These are phyloP conservation scores for Odontomyia ornata DNA, from an alignment of 2,888 invertebrate species.

Conservation along the genomic window DNA sequence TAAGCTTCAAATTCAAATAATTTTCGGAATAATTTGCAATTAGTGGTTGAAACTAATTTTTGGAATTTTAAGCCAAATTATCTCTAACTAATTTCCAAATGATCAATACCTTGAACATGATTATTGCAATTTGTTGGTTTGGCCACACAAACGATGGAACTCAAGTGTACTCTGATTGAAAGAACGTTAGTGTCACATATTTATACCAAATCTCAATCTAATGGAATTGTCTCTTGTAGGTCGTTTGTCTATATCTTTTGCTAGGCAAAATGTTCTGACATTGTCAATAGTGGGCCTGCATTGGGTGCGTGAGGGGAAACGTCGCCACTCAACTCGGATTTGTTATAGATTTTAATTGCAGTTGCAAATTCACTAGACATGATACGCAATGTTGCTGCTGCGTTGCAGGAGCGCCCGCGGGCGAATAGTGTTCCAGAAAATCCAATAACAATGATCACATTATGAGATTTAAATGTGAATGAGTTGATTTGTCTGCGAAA, in stretches of 20 bases:
- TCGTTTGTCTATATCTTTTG: neutral
- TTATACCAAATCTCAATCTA: conserved; percentile 12
- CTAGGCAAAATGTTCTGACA: conserved; percentile 20
- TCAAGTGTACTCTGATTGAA: conserved; percentile 21
- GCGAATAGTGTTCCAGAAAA: conserved; percentile 30
- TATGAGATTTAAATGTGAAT: neutral
- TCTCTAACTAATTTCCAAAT: neutral
- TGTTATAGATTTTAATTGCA: conserved; percentile 21
- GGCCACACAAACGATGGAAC: conserved; percentile 11
- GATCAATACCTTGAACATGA: conserved; percentile 35
- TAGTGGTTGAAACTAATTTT: too few relatives aligned
- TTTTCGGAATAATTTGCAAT: too few relatives aligned
- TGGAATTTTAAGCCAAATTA: too few relatives aligned
- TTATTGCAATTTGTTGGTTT: neutral
- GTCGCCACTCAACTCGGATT: neutral
- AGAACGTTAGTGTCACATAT: conserved; percentile 19
- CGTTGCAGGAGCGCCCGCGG: conserved; percentile 1
- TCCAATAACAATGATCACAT: conserved; percentile 40
- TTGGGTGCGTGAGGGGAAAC: neutral
- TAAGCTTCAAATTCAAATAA: too few relatives aligned
- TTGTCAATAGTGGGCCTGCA: conserved; percentile 20
- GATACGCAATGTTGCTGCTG: neutral
- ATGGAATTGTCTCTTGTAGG: conserved; percentile 19
- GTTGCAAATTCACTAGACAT: conserved; percentile 2
- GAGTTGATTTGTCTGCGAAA: neutral